Evolutionary conservation across 2,888 invertebrate species (phyloP).

Genomic region (Sarcophaga rosellei): DNA sequence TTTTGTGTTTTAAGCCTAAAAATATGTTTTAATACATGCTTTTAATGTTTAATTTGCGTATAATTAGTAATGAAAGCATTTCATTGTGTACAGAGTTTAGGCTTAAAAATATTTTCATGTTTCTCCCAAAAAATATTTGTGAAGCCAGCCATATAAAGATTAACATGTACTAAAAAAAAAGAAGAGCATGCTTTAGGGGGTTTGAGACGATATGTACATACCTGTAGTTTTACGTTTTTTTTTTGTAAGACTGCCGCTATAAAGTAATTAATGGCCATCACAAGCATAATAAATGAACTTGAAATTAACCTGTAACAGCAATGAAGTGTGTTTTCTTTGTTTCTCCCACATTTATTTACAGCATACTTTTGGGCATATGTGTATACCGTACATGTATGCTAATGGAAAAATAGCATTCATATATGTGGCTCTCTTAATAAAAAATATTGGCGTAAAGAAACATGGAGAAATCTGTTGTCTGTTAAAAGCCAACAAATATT

Average conservation of each 20-base stretch:
- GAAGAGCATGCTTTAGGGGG: background rate
- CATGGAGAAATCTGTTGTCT: conserved; percentile 31
- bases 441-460: conserved; percentile 31
- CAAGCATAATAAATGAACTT: conserved; percentile 78
- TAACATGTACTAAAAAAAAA: background rate
- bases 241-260: conserved; percentile 53
- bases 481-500: conserved; percentile 8
- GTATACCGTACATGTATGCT: background rate
- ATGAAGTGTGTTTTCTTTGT: background rate
- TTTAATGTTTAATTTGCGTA: conserved; percentile 69
- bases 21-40: conserved; percentile 18
- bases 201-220: background rate
- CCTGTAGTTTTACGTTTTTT: background rate
- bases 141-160: background rate
- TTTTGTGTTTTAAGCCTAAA: conserved; percentile 10
- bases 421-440: background rate
- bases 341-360: conserved; percentile 9
- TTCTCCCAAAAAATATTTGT: conserved; percentile 1
- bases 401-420: background rate
- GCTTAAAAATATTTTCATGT: conserved; percentile 69
- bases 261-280: conserved; percentile 73
- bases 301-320: conserved; percentile 22
- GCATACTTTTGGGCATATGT: conserved; percentile 34
- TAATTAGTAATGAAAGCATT: conserved; percentile 71
- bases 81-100: conserved; percentile 50